Base-by-base conservation (phyloP, 2,888 invertebrate genomes). In the Acleris literana region DNA sequence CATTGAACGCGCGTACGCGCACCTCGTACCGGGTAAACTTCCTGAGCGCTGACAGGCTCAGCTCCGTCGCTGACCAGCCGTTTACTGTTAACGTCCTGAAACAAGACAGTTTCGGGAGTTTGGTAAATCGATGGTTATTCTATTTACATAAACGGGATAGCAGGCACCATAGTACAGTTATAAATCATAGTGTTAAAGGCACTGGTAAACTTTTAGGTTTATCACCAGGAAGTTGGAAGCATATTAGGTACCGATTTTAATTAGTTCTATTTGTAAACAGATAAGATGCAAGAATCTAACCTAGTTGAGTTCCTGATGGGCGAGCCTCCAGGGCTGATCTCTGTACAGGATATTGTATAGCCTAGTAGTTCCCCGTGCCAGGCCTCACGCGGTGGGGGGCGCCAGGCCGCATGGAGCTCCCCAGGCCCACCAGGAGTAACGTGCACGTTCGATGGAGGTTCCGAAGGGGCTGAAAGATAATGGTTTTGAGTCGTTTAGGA, bases 11-110 rank as follows among this genome's bases (percentile, higher is more conserved):
- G 69, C 96, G 93, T 22, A 97, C 95, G 1, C 96, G 94, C 9
- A 97, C 94, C 63, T 95, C 95, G 83, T 97, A 97, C 59, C 96
- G 94, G 0, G 97, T 96, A 80, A 96, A 97, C 79, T 97, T 96
- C 66, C 95, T 93, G 29, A 96, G 86, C 0, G 95, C 94, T 5
- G 94, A 94, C 43, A 96, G 83, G 29, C 94, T 94, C 56, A 95
- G 92, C 71, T 94, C 94, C 9, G 93, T 93, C 0, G 94, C 86
- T 0, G 96, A 95, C 95, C 96, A 96, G 0, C 96, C 96, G 79
- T 95, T 95, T 16, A 96, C 95, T 59, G 92, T 92, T 5, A 92
- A 72, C 0, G 90, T 90, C 59, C 92, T 91, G 76, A 94, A 77
- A 93, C 82, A 25, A 25, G 69, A 93, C 9, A 33, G 33, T 33